A percentile compares a stretch with the other conserved stretches of the same genome.
These are phyloP conservation scores for Stenodema calcarata DNA, from an alignment of 2,888 invertebrate species.

Conservation along the genomic window DNA sequence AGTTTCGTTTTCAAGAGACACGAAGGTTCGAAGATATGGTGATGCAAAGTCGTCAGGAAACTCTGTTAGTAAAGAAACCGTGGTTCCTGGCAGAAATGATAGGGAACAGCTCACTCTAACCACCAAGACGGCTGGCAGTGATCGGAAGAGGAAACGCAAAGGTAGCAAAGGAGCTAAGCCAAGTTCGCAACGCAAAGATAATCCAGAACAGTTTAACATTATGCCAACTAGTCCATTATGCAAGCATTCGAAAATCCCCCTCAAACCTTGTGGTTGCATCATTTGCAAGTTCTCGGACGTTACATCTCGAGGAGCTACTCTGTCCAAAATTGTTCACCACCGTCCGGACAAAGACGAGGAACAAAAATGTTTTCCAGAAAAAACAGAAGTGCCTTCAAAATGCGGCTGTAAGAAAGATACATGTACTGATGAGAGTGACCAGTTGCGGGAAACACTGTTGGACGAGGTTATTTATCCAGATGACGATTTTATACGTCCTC, in stretches of 20 bases:
- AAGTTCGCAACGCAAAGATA: no score
- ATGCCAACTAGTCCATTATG: no score
- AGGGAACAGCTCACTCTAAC: no score
- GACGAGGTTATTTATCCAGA: background rate
- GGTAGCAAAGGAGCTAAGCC: no score
- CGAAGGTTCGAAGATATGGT: background rate
- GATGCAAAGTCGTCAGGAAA: no score
- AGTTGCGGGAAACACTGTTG: background rate
- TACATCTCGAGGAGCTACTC: background rate
- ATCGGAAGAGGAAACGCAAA: no score
- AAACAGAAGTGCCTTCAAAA: background rate
- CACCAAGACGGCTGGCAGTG: no score
- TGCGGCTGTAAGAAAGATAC: background rate
- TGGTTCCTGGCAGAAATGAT: no score
- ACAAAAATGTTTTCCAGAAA: background rate
- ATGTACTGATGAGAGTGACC: background rate
- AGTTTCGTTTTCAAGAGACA: background rate
- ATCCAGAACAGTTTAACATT: no score
- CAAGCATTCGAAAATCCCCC: no score
- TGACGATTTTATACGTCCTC: background rate
- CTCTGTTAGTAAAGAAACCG: no score
- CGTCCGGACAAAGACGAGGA: background rate
- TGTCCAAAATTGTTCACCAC: background rate
- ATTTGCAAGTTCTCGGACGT: background rate
- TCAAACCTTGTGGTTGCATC: background rate